A percentile compares a stretch with the other conserved stretches of the same genome.
Evolutionary conservation across 2,797 vertebrate genomes (phyloP).

Genomic region (Champsocephalus gunnari): DNA sequence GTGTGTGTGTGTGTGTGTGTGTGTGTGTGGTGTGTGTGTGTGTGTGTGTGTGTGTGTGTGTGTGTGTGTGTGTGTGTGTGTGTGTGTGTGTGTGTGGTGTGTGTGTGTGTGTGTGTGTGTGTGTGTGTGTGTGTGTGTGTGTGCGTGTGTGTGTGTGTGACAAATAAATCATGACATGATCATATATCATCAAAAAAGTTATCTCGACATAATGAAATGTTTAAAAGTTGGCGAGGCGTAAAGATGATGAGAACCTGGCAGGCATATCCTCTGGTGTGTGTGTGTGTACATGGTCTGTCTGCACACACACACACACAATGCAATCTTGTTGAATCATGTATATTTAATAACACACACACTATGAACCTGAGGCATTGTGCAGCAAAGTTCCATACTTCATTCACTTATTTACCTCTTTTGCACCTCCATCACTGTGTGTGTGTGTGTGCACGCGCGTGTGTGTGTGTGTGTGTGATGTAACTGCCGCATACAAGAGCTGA

Average conservation of each 20-base stretch:
- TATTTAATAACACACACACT: conserved; percentile 50
- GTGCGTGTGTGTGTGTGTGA: conserved; percentile 5
- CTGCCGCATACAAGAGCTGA: conserved; percentile 23
- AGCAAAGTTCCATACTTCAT: conserved; percentile 31
- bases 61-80: background rate
- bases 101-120: background rate
- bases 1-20: too few species aligned
- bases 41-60: background rate
- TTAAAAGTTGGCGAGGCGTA: conserved; percentile 19
- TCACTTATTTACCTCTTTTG: background rate
- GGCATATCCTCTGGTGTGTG: background rate
- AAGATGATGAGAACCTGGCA: conserved; percentile 47
- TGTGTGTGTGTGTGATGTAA: conserved; percentile 2
- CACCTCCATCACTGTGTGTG: background rate
- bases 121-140: background rate
- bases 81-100: background rate
- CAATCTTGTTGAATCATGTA: conserved; percentile 42
- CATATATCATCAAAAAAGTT: conserved; percentile 42
- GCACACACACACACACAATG: conserved; percentile 12
- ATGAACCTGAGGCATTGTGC: conserved; percentile 17
- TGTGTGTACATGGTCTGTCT: background rate
- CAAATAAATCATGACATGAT: background rate
- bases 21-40: conserved; percentile 11
- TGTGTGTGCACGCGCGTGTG: conserved; percentile 7
- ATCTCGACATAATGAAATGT: conserved; percentile 28